Base-by-base conservation (phyloP, 2,113 vertebrate species). In the Prionailurus viverrinus region DNA sequence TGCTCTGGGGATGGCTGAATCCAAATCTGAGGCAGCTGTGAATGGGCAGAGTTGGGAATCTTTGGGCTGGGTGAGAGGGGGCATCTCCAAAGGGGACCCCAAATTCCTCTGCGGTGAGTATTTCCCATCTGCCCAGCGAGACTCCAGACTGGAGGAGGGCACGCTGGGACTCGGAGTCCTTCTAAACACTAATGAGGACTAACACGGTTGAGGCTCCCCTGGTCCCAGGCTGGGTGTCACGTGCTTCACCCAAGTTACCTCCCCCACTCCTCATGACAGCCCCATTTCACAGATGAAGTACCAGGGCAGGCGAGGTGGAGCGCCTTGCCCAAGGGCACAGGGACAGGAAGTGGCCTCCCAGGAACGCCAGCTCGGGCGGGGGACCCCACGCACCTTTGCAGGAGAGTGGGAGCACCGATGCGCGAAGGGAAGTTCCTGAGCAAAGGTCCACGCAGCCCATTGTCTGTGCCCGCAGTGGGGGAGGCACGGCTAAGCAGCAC, bases 211-310 rank as follows among this genome's bases (percentile, higher is more conserved):
- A 33, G 12, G 31, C 8, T 78, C 5, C 21, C 23, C 29, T 48
- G 1, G 0, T 19, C 25, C 51, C 39, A 68, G 29, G 53, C 15
- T 39, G 25, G 69, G 41, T 51, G 66, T 69, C 27, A 1, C 0
- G 4, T 7, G 16, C 36, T 63, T 87, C 82, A 27, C 14, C 41
- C 4, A 33, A 48, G 55, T 80, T 31, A 5, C 39, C 55, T 33
- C 19, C 6, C 41, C 11, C 3, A 11, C 1, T n/a, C 21, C 2
- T 61, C n/a, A 3, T 23, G 14, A 29, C 8, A 33, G 29, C 7
- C 5, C 16, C 7, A 2, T 8, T 31, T 45, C 80, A 53, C 13
- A 95, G 23, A 9, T 11, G 39, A 45, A 19, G 66, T n/a, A 58
- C 36, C 39, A 10, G n/a, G 80, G 15, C 53, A 29, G 9, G 33